Evolutionary conservation across 2,113 vertebrate species (phyloP).

Genomic region (Bothrops jararaca): DNA sequence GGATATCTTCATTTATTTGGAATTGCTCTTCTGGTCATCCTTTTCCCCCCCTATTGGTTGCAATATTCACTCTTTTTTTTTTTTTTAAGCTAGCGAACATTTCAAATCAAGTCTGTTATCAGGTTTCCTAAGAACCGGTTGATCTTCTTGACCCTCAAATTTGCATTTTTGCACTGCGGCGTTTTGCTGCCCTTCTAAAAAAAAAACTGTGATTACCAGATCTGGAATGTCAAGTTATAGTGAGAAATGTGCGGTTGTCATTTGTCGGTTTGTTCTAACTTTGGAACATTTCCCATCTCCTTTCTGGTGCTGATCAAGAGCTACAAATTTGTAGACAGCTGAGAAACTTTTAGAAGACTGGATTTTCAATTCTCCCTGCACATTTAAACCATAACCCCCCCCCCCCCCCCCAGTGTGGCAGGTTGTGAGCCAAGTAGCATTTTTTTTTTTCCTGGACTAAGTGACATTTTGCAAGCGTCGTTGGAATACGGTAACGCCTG

Average conservation of each 20-base stretch:
- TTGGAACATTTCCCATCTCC: background rate
- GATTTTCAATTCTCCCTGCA: background rate
- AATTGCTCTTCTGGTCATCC: background rate
- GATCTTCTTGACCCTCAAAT: background rate
- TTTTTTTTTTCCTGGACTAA: background rate
- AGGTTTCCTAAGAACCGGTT: background rate
- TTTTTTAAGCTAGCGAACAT: background rate
- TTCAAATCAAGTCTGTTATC: background rate
- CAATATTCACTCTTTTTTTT: background rate
- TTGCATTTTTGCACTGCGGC: background rate
- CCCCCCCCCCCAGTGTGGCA: background rate
- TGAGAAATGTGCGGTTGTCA: background rate
- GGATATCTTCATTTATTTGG: background rate
- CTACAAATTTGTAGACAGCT: background rate
- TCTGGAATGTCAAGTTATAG: background rate
- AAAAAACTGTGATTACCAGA: background rate
- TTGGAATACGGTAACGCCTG: background rate
- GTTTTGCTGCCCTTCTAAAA: background rate
- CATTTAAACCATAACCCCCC: background rate
- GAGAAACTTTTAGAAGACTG: background rate
- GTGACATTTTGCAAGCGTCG: background rate
- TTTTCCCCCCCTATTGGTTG: fast-evolving
- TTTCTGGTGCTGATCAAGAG: background rate
- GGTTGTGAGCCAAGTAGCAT: background rate
- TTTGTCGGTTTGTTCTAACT: background rate